Evolutionary conservation across 2,888 invertebrate genomes (phyloP).

Genomic region (Dryococelus australis): DNA sequence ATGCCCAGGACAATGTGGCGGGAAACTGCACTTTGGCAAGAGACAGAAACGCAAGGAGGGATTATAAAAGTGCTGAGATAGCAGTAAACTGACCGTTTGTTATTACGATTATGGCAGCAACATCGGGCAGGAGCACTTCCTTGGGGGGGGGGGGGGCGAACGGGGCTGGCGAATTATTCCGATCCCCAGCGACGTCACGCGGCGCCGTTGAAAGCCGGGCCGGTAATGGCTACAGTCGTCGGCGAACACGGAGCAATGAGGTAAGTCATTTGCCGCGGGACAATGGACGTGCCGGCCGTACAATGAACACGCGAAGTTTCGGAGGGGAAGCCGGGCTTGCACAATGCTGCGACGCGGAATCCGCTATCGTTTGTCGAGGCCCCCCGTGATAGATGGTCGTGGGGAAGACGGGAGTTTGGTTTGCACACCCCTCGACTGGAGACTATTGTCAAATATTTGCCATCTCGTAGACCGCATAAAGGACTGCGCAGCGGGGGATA

Average conservation of each 20-base stretch:
- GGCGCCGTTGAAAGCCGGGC: neutral
- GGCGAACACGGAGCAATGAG: too few species aligned
- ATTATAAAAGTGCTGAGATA: too few species aligned
- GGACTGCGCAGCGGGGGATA: neutral
- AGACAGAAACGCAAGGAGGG: too few species aligned
- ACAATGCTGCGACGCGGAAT: neutral
- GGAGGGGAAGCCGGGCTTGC: neutral
- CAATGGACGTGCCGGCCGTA: neutral
- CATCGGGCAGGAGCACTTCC: neutral
- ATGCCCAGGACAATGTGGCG: too few species aligned
- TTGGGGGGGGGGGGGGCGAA: too few species aligned
- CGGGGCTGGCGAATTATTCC: neutral
- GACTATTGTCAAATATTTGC: conserved; percentile 16
- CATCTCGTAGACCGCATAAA: conserved; percentile 16
- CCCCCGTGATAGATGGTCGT: neutral
- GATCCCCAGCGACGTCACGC: neutral
- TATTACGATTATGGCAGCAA: neutral
- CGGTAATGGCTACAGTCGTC: neutral
- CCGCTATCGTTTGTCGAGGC: neutral
- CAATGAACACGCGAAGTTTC: neutral
- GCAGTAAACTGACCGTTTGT: neutral
- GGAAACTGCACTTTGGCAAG: too few species aligned
- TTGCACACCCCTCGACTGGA: neutral
- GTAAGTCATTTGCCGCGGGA: neutral
- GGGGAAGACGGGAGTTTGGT: neutral